Percentiles rank a stretch among this genome's conserved stretches.
These are phyloP conservation scores for Lochmaea crataegi DNA, from an alignment of 2,888 invertebrate genomes.

Conservation along the genomic window DNA sequence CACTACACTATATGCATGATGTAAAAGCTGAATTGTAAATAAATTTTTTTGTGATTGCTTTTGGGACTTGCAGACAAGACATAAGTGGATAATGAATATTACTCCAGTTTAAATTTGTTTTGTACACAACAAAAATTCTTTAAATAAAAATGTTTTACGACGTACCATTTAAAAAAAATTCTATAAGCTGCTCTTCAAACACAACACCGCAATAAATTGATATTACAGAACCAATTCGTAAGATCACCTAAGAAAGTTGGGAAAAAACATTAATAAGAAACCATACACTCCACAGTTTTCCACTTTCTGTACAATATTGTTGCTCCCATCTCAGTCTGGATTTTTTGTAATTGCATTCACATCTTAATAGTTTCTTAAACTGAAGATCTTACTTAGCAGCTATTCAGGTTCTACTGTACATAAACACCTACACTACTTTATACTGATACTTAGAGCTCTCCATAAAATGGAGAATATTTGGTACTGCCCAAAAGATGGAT, in stretches of 20 bases:
- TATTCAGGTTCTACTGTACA: no score
- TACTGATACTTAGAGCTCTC: no score
- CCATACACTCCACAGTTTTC: no score
- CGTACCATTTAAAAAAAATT: not conserved
- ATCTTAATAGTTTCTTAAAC: no score
- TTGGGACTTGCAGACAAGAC: slow-evolving; percentile 16
- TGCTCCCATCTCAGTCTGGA: no score
- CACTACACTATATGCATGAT: not conserved
- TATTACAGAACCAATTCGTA: not conserved
- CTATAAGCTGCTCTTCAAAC: not conserved
- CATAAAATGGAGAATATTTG: no score
- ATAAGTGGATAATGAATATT: slow-evolving; percentile 18
- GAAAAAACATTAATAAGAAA: not conserved
- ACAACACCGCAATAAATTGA: not conserved
- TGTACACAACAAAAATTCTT: not conserved
- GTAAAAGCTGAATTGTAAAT: slow-evolving; percentile 1
- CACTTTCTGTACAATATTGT: no score
- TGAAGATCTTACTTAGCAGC: no score
- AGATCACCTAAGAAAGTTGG: not conserved
- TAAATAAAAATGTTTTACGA: not conserved
- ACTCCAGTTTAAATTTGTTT: slow-evolving; percentile 3
- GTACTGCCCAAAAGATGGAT: no score
- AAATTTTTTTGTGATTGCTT: slow-evolving; percentile 4
- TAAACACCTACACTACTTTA: no score
- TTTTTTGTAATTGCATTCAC: no score